Percentiles rank a stretch among this genome's conserved stretches.
Evolutionary conservation across 2,888 invertebrate genomes (phyloP).

Genomic region (Cistogaster globosa): DNA sequence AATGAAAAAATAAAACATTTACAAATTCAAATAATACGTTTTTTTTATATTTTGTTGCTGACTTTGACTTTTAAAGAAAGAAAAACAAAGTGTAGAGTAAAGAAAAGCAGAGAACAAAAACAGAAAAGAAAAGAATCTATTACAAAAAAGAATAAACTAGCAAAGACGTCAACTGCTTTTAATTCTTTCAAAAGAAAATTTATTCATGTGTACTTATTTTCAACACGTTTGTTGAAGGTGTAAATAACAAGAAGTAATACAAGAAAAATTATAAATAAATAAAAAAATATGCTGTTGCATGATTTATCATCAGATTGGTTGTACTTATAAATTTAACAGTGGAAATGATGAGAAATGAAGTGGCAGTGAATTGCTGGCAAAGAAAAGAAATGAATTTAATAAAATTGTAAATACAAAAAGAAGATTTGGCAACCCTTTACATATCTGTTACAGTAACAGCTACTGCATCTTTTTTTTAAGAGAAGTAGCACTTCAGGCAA

Average conservation of each 20-base stretch:
- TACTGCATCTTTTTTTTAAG: no score
- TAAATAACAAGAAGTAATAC: slow-evolving; percentile 58
- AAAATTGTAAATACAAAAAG: neutral
- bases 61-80: slow-evolving; percentile 6
- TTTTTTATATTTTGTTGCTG: neutral
- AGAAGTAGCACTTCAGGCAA: no score
- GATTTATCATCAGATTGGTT: neutral
- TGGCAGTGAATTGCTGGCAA: neutral
- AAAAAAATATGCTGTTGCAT: slow-evolving; percentile 29
- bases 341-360: neutral
- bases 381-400: neutral
- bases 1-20: slow-evolving; percentile 42
- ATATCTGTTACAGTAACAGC: no score
- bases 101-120: slow-evolving; percentile 33
- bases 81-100: neutral
- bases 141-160: neutral
- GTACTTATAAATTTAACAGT: neutral
- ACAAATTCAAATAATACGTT: slow-evolving; percentile 21
- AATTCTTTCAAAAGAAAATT: slow-evolving; percentile 15
- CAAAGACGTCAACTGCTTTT: slow-evolving; percentile 26
- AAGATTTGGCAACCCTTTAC: no score
- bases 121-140: slow-evolving; percentile 12
- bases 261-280: slow-evolving; percentile 14
- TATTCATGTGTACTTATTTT: slow-evolving; percentile 53
- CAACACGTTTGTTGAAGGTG: slow-evolving; percentile 60